These are phyloP conservation scores for Hymenopus coronatus DNA, from an alignment of 2,888 invertebrate species.

Conservation along the genomic window DNA sequence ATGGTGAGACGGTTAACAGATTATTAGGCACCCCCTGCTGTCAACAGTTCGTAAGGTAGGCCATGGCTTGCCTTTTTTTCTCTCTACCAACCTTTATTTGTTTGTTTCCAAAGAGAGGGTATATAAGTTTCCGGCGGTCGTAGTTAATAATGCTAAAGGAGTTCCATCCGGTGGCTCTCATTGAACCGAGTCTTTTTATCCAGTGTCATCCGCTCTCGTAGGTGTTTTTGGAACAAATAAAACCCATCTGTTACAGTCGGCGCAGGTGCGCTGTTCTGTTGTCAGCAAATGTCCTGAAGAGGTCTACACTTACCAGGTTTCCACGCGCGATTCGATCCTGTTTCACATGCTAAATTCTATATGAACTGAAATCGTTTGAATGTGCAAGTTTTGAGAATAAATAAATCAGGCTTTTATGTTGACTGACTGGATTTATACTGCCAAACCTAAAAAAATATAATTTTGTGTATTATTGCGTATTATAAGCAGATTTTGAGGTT, in stretches of 20 bases:
- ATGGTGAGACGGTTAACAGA: conserved; percentile 13
- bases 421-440: too few relatives aligned
- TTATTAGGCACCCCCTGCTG: conserved; percentile 14
- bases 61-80: not conserved
- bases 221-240: not conserved
- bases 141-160: not conserved
- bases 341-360: too few relatives aligned
- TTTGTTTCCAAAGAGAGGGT: not conserved
- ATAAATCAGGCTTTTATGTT: too few relatives aligned
- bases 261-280: not conserved
- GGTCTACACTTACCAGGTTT: too few relatives aligned
- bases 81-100: not conserved
- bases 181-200: not conserved
- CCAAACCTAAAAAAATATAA: too few relatives aligned
- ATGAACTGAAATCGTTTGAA: too few relatives aligned
- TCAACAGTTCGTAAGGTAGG: conserved; percentile 1
- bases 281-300: too few relatives aligned
- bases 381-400: too few relatives aligned
- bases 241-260: not conserved
- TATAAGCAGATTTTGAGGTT: too few relatives aligned
- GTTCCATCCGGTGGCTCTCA: not conserved
- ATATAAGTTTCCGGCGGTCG: not conserved
- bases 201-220: not conserved
- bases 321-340: too few relatives aligned
- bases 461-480: too few relatives aligned